A percentile compares a stretch with the other conserved stretches of the same genome.
Evolutionary conservation across 2,113 vertebrate genomes (phyloP).

Genomic region (Chionis minor): DNA sequence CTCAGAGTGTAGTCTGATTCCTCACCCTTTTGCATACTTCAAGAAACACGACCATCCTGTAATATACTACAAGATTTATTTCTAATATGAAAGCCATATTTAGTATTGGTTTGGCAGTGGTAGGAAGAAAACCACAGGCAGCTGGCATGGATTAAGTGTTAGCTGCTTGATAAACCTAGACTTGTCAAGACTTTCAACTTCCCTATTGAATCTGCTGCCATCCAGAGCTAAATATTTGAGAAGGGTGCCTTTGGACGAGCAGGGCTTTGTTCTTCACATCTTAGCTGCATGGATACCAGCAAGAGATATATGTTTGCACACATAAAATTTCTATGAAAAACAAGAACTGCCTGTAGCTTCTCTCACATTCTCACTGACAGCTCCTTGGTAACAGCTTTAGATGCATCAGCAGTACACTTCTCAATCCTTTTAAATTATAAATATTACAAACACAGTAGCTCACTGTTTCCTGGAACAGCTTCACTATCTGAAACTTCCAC

Average conservation of each 20-base stretch:
- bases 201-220: neutral
- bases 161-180: conserved; percentile 48
- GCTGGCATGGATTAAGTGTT: conserved; percentile 26
- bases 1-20: neutral
- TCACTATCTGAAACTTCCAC: neutral
- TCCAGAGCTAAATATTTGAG: neutral
- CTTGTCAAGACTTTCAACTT: neutral
- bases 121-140: conserved; percentile 29
- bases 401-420: neutral
- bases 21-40: neutral
- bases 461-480: neutral
- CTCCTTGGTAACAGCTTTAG: neutral
- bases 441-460: neutral
- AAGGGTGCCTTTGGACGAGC: neutral
- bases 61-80: conserved; percentile 23
- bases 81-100: conserved; percentile 25
- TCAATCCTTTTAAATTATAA: neutral
- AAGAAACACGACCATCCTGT: neutral
- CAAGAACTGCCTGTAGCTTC: neutral
- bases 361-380: neutral
- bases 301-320: neutral
- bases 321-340: neutral
- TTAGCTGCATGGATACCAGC: neutral
- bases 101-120: neutral
- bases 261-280: neutral